These are phyloP conservation scores for Anableps anableps DNA, from an alignment of 2,797 vertebrate species.

Conservation along the genomic window DNA sequence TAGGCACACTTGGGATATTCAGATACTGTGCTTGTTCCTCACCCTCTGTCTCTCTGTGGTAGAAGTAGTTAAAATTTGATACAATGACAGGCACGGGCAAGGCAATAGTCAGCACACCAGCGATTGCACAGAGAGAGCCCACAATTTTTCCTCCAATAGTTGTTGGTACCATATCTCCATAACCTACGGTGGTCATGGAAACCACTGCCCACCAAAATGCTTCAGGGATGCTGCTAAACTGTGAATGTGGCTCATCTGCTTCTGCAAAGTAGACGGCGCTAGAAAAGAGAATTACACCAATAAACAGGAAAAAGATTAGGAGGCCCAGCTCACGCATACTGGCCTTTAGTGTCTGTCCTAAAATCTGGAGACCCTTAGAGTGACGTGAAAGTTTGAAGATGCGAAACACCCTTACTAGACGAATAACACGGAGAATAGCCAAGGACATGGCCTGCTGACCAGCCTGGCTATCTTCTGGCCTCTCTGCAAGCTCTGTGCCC, in stretches of 20 bases:
- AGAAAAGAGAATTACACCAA: slow-evolving; percentile 98
- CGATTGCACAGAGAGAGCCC: slow-evolving; percentile 96
- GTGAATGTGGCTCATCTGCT: slow-evolving; percentile 92
- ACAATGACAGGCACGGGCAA: slow-evolving; percentile 97
- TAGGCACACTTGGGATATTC: slow-evolving; percentile 92
- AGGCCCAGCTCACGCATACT: slow-evolving; percentile 96
- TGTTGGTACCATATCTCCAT: slow-evolving; percentile 97
- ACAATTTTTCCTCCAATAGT: slow-evolving; percentile 99
- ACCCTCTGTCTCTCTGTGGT: slow-evolving; percentile 96
- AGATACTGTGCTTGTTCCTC: slow-evolving; percentile 98
- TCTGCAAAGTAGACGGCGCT: slow-evolving; percentile 98
- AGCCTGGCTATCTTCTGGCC: slow-evolving; percentile 92
- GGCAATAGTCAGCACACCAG: slow-evolving; percentile 96
- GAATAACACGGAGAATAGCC: slow-evolving; percentile 96
- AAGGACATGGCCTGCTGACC: slow-evolving; percentile 99
- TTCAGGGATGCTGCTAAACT: slow-evolving; percentile 96
- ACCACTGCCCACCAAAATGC: slow-evolving; percentile 99
- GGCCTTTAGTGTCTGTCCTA: slow-evolving; percentile 97
- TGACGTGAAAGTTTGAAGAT: slow-evolving; percentile 98
- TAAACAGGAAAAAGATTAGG: slow-evolving; percentile 98
- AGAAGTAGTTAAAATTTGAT: slow-evolving; percentile 99
- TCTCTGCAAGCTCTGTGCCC: slow-evolving; percentile 95
- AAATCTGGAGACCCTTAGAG: slow-evolving; percentile 96
- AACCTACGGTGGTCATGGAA: slow-evolving; percentile 98
- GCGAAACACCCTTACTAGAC: slow-evolving; percentile 95